phyloP scores from a whole-genome alignment of 2,113 vertebrate species.

The Grallaria varia region DNA sequence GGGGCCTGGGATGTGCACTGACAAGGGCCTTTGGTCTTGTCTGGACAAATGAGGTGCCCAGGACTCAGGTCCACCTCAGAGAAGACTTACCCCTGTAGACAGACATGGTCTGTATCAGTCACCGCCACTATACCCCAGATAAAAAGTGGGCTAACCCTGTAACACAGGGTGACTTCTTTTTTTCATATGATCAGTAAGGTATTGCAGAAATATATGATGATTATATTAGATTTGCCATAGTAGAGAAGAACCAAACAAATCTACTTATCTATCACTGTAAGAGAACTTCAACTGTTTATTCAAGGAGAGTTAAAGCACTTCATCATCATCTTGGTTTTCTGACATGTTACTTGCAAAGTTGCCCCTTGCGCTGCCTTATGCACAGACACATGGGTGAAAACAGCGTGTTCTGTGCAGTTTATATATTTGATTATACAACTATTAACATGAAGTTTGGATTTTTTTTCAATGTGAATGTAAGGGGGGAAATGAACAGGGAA shows the following conservation, averaged over 20 bases:
- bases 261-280: neutral
- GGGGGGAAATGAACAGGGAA: neutral
- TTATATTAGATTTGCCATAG: neutral
- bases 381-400: accelerated
- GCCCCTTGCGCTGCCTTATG: neutral
- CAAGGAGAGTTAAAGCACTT: neutral
- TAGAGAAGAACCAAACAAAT: neutral
- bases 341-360: neutral
- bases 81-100: neutral
- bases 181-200: neutral
- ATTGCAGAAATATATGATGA: neutral
- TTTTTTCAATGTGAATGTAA: neutral
- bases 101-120: neutral
- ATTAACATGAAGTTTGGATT: neutral
- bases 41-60: neutral
- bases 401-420: neutral
- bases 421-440: neutral
- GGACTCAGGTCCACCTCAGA: neutral
- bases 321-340: neutral
- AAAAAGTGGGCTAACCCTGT: neutral
- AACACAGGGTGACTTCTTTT: neutral
- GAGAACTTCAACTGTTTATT: neutral
- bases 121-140: neutral
- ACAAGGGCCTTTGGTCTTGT: neutral
- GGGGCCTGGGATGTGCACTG: neutral